Evolutionary conservation across 2,888 invertebrate genomes (phyloP), one percentile per base, ranked within the genome.

Genomic region (Lutraria lutraria): DNA sequence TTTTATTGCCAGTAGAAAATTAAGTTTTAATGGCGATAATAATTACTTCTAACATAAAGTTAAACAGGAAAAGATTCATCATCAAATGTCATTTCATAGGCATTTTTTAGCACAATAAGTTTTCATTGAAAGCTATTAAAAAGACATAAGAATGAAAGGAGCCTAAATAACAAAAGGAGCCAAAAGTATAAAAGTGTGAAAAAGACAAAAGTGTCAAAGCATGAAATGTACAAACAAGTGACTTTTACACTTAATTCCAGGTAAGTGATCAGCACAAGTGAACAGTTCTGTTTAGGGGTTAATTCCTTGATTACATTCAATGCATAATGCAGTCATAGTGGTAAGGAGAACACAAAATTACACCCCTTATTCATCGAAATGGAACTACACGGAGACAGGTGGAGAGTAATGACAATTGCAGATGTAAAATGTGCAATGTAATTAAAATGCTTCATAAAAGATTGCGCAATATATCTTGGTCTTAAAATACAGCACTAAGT

Each of bases 371-470:
- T 76, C 76, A 76, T 10, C 31, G 0, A 16, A 31, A 34, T 6
- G 34, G 76, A 76, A 76, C 76, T 16, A 19, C 4, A 76, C 19
- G 31, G 19, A 16, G 76, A 31, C 76, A 76, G 76, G 76, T 76
- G 76, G 76, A 76, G 31, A 76, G 8, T 31, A 76, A 31, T 76
- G 10, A 16, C 29, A 19, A 16, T 19, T 31, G 31, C 76, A 76
- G 76, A 31, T 31, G 34, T 76, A 31, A 31, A 76, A 34, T 25
- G 76, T 76, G 76, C 34, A 25, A 76, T 76, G 76, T 34, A 76
- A 76, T 76, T 76, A 76, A 76, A 76, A 76, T 31, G 4, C 76
- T 76, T 76, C 76, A 76, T 34, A 76, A 6, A 76, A 76, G 29
- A 76, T 76, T 34, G 34, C 31, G 76, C 34, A 76, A 76, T 34